Evolutionary conservation across 1,140 invertebrate species (phyloP), one percentile per base, ranked within the genome.

Genomic region (Rhopalosiphum maidis): DNA sequence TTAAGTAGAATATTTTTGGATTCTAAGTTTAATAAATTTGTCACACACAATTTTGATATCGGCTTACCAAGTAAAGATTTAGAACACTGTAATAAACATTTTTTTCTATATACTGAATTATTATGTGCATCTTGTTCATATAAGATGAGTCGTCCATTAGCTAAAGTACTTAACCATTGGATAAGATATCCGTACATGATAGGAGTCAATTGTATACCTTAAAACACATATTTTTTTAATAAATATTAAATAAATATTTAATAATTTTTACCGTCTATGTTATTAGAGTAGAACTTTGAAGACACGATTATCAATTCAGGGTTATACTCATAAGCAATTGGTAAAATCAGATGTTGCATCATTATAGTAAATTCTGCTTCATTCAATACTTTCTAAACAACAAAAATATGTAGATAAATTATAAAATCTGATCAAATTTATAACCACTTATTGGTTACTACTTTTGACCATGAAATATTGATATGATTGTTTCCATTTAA

Each of bases 221-320:
- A 94, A 95, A 95, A 94, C 37, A 94, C 0, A 93, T 18, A 1
- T 77, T 77, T 91, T 83, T 82, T 43, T 2, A 89, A 60, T 87
- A 41, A 43, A 30, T 85, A 25, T 43, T 0, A 85, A 25, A 43
- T 85, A 43, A 94, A 15, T 25, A n/a, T 22, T 51, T 18, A 41
- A 37, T 25, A 55, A 48, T 77, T 68, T 37, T 43, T 97, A 95
- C 98, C 98, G 30, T 99, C 95, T 7, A 98, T 98, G 96, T 99
- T 98, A 3, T 97, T 98, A 41, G 98, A 98, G 96, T 99, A 99
- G 95, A 99, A 99, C 2, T 99, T 99, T 92, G 98, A 98, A 0
- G 98, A 99, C 5, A 99, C 96, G 5, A 99, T 95, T 25, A 99
- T 97, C 91, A 99, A 95, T 94, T 99, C 97, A 0, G 99, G 99